Conservation (phyloP, 1,140 invertebrate species). For the Centruroides sculpturatus region DNA sequence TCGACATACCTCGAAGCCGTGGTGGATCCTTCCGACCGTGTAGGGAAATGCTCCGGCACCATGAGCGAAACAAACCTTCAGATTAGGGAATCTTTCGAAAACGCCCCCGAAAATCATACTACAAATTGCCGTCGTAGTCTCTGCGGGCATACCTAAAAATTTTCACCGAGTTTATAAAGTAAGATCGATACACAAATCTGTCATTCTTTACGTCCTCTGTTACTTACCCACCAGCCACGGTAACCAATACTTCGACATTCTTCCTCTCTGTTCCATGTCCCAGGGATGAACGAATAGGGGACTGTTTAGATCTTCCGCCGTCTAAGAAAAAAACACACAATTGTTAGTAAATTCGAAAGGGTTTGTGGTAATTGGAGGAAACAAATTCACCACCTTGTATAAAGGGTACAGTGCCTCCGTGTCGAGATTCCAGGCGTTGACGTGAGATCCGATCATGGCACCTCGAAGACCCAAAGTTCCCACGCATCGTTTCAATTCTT, state of each 20-base stretch:
- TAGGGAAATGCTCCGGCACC: slow-evolving; percentile 44
- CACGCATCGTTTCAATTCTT: slow-evolving; percentile 38
- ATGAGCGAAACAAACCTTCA: slow-evolving; percentile 42
- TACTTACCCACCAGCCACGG: slow-evolving; percentile 43
- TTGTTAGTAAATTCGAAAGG: neutral
- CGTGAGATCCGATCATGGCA: slow-evolving; percentile 44
- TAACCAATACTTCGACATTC: slow-evolving; percentile 43
- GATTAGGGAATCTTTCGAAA: slow-evolving; percentile 32
- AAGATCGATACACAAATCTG: too few relatives aligned
- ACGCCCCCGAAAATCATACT: slow-evolving; percentile 43
- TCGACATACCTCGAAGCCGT: slow-evolving; percentile 23
- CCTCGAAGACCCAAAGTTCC: slow-evolving; percentile 36
- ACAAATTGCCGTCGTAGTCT: slow-evolving; percentile 42
- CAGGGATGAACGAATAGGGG: slow-evolving; percentile 45
- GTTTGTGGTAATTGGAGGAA: neutral
- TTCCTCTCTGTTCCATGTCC: slow-evolving; percentile 40
- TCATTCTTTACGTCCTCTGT: too few relatives aligned
- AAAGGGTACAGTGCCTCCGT: slow-evolving; percentile 37
- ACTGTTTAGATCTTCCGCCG: slow-evolving; percentile 35
- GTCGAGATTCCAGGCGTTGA: slow-evolving; percentile 46
- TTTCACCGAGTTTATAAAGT: too few relatives aligned
- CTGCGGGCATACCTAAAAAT: slow-evolving; percentile 40
- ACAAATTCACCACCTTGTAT: slow-evolving; percentile 33
- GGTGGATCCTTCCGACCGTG: slow-evolving; percentile 39
- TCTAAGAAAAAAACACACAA: slow-evolving; percentile 22